Conservation (phyloP, 1,140 invertebrate genomes). For the Neodiprion pinetum region DNA sequence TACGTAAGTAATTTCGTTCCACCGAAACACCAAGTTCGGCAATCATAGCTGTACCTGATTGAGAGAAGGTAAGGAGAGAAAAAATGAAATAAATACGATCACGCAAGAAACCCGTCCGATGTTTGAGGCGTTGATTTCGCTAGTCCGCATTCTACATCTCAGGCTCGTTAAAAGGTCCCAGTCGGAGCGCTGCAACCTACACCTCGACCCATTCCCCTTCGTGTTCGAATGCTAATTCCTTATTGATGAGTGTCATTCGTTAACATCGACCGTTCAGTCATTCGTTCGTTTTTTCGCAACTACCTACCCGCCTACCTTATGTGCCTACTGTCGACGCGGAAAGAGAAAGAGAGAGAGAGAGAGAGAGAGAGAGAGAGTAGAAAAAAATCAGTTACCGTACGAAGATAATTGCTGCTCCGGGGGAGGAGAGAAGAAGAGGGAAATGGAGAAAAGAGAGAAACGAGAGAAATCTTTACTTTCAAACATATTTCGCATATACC, state of each 20-base stretch:
- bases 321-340: not conserved
- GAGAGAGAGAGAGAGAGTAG: not conserved
- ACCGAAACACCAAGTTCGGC: too few relatives aligned
- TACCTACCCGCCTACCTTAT: not conserved
- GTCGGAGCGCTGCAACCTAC: not conserved
- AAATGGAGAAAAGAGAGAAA: not conserved
- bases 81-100: too few relatives aligned
- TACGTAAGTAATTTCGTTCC: too few relatives aligned
- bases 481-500: not conserved
- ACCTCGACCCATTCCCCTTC: not conserved
- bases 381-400: constrained; percentile 3
- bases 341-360: too few relatives aligned
- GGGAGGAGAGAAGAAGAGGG: not conserved
- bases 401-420: constrained; percentile 1
- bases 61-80: too few relatives aligned
- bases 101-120: too few relatives aligned
- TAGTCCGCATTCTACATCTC: not conserved
- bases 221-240: constrained; percentile 38
- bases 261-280: constrained; percentile 37
- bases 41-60: too few relatives aligned
- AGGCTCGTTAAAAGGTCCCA: not conserved
- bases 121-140: not conserved
- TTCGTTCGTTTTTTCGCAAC: not conserved
- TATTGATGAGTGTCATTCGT: constrained; percentile 51
- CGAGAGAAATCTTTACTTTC: not conserved